A percentile compares a stretch with the other conserved stretches of the same genome.
These are phyloP conservation scores for Lithosia quadra DNA, from an alignment of 2,888 invertebrate genomes.

Conservation along the genomic window DNA sequence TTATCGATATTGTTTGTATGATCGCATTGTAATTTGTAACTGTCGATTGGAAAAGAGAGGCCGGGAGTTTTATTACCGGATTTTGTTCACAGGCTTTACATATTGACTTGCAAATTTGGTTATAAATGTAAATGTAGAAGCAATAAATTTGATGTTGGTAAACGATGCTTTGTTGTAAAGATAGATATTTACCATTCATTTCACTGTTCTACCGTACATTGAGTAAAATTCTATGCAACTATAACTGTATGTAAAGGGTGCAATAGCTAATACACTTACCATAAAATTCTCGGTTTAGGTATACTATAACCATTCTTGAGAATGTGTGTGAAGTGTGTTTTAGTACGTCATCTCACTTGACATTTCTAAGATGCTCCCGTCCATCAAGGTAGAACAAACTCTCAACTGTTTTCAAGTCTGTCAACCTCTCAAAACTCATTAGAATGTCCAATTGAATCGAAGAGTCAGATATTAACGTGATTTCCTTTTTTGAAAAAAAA, in stretches of 20 bases:
- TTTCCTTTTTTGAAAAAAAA: too few species aligned
- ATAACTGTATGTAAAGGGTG: too few species aligned
- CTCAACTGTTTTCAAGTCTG: neutral
- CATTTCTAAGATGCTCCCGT: neutral
- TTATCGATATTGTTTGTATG: neutral
- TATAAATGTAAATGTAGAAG: constrained; percentile 2
- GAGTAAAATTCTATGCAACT: neutral
- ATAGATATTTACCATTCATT: neutral
- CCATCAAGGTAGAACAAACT: neutral
- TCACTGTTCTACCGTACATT: neutral
- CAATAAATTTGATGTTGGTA: neutral
- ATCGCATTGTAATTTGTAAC: neutral
- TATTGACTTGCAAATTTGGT: neutral
- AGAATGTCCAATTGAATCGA: neutral
- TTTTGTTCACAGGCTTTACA: constrained; percentile 1
- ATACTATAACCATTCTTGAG: neutral
- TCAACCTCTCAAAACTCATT: neutral
- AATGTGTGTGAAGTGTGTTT: neutral
- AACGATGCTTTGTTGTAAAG: neutral
- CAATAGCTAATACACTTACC: neutral
- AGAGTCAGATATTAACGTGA: too few species aligned
- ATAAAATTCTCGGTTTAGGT: too few species aligned
- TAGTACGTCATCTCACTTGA: neutral
- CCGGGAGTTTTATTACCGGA: neutral
- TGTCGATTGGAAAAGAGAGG: neutral